Evolutionary conservation across 1,140 invertebrate species (phyloP), one percentile per base, ranked within the genome.

Genomic region (Drosophila punjabiensis): DNA sequence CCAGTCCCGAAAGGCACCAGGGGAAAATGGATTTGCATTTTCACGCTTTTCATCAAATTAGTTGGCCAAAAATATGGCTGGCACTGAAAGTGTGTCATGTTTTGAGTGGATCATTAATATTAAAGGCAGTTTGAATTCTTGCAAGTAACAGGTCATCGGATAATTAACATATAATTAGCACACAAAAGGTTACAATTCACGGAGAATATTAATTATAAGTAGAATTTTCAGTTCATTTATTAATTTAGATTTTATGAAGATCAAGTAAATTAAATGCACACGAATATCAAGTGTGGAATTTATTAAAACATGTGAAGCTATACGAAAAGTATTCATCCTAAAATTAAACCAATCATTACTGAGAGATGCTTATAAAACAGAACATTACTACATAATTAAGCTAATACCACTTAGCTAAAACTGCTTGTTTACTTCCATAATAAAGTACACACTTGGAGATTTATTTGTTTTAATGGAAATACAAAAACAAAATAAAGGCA

Each of bases 41-140:
- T 89, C 85, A 88, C 85, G 85, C 84, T 84, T 76, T 71, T 81
- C 66, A 81, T 55, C 62, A 76, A 87, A 82, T 87, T 77, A 63
- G 73, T n/a, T 56, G 62, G 55, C 45, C 61, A 62, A 74, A 74
- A 77, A 39, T 35, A 20, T 32, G 18, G 9, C 39, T 28, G 39
- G 5, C 8, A 18, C 28, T 14, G n/a, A 55, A 71, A 56, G 13
- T 71, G 48, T 62, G 30, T 32, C 16, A 64, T 58, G 62, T 20
- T 56, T 56, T 39, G 55, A 56, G 55, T 39, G 20, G 55, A 37
- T 56, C 20, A 56, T 56, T 56, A 56, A 56, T 56, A 56, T 39
- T 56, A 37, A 56, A 56, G 55, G 33, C 33, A 39, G 33, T 37
- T 5, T 10, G 33, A 37, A 56, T n/a, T 41, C 20, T n/a, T n/a